A percentile compares a stretch with the other conserved stretches of the same genome.
phyloP scores from a whole-genome alignment of 2,888 invertebrate species.

The Melipona beecheii region DNA sequence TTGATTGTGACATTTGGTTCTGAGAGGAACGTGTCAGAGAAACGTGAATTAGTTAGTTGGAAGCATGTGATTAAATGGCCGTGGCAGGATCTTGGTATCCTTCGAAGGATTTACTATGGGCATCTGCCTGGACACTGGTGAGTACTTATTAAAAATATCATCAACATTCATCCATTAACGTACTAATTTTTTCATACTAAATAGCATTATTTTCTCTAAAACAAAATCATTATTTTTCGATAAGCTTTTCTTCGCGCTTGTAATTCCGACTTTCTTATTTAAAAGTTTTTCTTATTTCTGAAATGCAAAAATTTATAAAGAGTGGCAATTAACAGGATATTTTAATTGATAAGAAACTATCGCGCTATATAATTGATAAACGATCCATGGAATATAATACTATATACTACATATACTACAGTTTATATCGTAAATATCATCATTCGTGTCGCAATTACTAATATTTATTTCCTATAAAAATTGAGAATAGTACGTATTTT shows the following conservation, averaged over 20 bases:
- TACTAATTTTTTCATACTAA: no score
- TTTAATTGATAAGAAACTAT: no score
- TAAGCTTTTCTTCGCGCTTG: no score
- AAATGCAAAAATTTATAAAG: no score
- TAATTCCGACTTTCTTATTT: no score
- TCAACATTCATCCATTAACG: not conserved
- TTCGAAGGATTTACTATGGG: conserved; percentile 84
- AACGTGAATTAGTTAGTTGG: conserved; percentile 48
- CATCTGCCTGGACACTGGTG: conserved; percentile 86
- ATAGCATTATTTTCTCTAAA: no score
- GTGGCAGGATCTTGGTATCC: conserved; percentile 76
- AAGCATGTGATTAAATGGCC: conserved; percentile 83
- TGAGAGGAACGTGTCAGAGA: conserved; percentile 17
- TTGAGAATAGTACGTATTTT: no score
- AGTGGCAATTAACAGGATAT: no score
- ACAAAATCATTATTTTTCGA: no score
- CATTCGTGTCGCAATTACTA: not conserved
- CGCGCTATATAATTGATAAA: no score
- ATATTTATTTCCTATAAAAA: not conserved
- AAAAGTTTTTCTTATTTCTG: no score
- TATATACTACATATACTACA: no score
- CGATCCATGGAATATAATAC: not conserved
- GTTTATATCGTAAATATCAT: not conserved
- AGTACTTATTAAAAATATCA: conserved; percentile 56
- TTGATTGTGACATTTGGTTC: conserved; percentile 5